These are phyloP conservation scores for Philaethria dido DNA, from an alignment of 2,888 invertebrate species.

Conservation along the genomic window DNA sequence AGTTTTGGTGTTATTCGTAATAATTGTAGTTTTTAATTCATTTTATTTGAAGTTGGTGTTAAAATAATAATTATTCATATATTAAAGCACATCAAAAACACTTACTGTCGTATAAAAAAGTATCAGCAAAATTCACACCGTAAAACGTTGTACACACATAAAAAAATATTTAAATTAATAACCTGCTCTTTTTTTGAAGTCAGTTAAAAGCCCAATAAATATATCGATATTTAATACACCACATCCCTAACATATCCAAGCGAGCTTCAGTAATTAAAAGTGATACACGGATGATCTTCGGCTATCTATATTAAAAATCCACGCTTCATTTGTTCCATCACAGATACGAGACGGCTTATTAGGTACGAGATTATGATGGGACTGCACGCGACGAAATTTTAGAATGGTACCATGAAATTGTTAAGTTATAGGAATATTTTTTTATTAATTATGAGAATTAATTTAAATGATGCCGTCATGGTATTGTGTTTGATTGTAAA, in stretches of 20 bases:
- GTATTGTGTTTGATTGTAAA: neutral
- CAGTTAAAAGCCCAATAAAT: neutral
- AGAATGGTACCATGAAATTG: neutral
- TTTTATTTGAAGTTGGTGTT: too few relatives aligned
- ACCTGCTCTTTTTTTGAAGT: too few relatives aligned
- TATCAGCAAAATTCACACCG: too few relatives aligned
- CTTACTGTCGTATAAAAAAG: too few relatives aligned
- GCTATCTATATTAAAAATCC: slow-evolving; percentile 52
- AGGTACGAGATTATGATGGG: slow-evolving; percentile 56
- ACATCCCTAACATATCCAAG: slow-evolving; percentile 30
- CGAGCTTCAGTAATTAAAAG: slow-evolving; percentile 45
- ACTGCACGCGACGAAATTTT: slow-evolving; percentile 21
- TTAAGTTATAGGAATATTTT: neutral
- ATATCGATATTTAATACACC: slow-evolving; percentile 27
- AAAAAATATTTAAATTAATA: too few relatives aligned
- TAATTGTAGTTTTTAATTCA: too few relatives aligned
- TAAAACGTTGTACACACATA: too few relatives aligned
- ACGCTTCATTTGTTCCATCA: slow-evolving; percentile 51
- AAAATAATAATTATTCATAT: too few relatives aligned
- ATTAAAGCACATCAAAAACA: too few relatives aligned
- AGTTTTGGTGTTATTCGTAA: too few relatives aligned
- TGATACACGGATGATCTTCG: slow-evolving; percentile 45
- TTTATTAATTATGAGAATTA: neutral
- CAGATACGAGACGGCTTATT: slow-evolving; percentile 44
- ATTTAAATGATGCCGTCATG: neutral